Evolutionary conservation across 1,140 invertebrate genomes (phyloP).

Genomic region (Pseudomyrmex pallidus): DNA sequence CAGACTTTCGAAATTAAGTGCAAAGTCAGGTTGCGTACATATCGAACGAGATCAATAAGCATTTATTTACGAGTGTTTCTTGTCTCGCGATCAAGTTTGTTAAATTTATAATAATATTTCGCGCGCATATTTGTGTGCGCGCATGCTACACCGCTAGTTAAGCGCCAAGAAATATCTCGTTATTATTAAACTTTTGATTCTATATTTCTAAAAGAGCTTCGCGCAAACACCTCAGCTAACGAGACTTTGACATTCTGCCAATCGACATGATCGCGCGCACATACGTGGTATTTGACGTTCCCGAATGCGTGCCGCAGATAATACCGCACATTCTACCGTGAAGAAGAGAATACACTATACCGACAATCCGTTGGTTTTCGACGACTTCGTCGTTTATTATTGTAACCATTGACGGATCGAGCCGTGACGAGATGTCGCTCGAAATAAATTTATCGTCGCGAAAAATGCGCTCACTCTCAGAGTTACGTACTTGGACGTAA

Average conservation of each 20-base stretch:
- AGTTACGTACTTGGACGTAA: background rate
- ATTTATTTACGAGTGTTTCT: slow-evolving; percentile 30
- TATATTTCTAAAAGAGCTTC: slow-evolving; percentile 55
- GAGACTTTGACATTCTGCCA: slow-evolving; percentile 71
- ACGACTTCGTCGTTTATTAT: slow-evolving; percentile 56
- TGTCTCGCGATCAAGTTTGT: slow-evolving; percentile 1
- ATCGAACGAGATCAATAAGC: slow-evolving; percentile 15
- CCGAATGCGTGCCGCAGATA: slow-evolving; percentile 6
- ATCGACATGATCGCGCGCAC: slow-evolving; percentile 38
- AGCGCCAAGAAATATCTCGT: slow-evolving; percentile 65
- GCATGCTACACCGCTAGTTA: background rate
- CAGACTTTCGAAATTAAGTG: background rate
- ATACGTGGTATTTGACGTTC: slow-evolving; percentile 8
- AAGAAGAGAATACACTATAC: slow-evolving; percentile 18
- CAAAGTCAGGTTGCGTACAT: background rate
- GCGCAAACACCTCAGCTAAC: slow-evolving; percentile 63
- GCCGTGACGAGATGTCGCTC: slow-evolving; percentile 45
- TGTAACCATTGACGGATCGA: slow-evolving; percentile 36
- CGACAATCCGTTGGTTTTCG: slow-evolving; percentile 34
- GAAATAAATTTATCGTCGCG: slow-evolving; percentile 45
- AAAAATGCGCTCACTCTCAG: slow-evolving; percentile 19
- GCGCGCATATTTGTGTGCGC: background rate
- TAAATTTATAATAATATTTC: slow-evolving; percentile 47
- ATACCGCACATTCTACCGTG: slow-evolving; percentile 6
- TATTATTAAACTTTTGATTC: slow-evolving; percentile 70